A percentile compares a stretch with the other conserved stretches of the same genome.
phyloP scores from a whole-genome alignment of 2,888 invertebrate genomes.

The Choristoneura rosaceana region DNA sequence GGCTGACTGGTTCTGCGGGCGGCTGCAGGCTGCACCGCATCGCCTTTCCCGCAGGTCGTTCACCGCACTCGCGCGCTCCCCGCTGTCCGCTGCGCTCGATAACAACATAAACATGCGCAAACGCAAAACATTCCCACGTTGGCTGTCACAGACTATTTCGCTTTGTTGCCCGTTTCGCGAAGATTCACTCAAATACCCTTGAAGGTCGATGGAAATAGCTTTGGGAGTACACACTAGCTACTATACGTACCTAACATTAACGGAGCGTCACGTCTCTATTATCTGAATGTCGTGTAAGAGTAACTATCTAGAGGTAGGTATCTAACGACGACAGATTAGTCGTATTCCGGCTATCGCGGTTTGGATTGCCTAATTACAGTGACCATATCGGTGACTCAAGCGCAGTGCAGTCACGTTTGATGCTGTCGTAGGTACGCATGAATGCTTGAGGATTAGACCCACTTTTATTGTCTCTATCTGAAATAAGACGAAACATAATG shows the following conservation, averaged over 20 bases:
- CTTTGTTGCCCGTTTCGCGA: neutral
- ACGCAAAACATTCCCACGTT: constrained; percentile 5
- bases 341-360: neutral
- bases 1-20: no score
- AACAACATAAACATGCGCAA: constrained; percentile 8
- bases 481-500: no score
- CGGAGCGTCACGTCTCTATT: neutral
- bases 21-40: neutral
- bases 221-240: neutral
- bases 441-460: neutral
- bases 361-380: neutral
- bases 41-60: constrained; percentile 29
- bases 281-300: neutral
- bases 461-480: neutral
- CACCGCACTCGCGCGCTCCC: constrained; percentile 3
- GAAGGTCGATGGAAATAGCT: constrained; percentile 1
- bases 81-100: constrained; percentile 10
- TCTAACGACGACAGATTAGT: neutral
- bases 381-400: neutral
- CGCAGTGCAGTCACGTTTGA: neutral
- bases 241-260: neutral
- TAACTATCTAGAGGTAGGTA: no score
- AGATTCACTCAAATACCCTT: constrained; percentile 8
- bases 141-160: neutral
- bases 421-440: neutral